Base-by-base conservation (phyloP, 2,113 vertebrate genomes). In the Alligator mississippiensis region DNA sequence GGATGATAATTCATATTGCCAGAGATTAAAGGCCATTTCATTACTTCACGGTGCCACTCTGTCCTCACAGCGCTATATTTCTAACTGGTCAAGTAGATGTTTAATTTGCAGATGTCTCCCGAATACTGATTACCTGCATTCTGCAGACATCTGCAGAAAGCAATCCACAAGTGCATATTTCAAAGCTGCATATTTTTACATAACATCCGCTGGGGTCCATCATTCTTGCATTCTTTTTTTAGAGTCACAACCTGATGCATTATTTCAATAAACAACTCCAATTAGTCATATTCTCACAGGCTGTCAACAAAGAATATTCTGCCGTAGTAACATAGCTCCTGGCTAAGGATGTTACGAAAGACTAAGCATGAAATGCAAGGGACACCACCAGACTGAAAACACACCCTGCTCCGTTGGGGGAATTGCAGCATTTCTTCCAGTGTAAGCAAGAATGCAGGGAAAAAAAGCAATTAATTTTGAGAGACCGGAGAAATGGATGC, bases 211-310 rank as follows among this genome's bases (percentile, higher is more conserved):
- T 77, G 87, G 93, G 80, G 62, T 63, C 87, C 82, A 87, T 82
- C 74, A 11, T 79, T 94, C 72, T 70, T 79, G 82, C 14, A 74
- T 82, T 92, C 87, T 90, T 47, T 47, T 47, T 96, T 95, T 82
- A 87, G 92, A 96, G 92, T 92, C 95, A 93, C 91, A 97, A 97
- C 77, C 47, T 3, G 16, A 86, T 66, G 85, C 90, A 92, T 93
- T 96, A 97, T 91, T 96, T 94, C 95, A 94, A 97, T 95, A 97
- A 97, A 95, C 89, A 94, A 88, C 85, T 92, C 87, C 93, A 95
- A 95, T 96, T 95, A 96, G 94, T 96, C 87, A 97, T 96, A 96
- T 97, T 97, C 93, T 97, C 89, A 96, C 66, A 72, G 88, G 74
- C 68, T 89, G 96, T 93, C 95, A 91, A 34, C 80, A 95, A 81